Evolutionary conservation across 2,888 invertebrate species (phyloP).

Genomic region (Agonopterix heracliana): DNA sequence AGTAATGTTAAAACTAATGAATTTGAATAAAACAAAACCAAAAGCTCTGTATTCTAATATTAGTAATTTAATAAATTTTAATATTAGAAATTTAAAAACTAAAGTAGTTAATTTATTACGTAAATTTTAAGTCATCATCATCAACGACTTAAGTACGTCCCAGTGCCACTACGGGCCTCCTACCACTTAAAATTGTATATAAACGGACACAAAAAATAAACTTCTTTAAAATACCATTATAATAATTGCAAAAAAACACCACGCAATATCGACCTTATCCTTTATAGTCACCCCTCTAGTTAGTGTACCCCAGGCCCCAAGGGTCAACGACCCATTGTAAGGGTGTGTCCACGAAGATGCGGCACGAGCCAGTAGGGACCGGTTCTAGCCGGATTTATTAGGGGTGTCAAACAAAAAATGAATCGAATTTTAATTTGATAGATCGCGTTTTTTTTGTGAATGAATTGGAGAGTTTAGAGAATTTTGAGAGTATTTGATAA

Average conservation of each 20-base stretch:
- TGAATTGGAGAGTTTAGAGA: not conserved
- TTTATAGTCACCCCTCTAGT: slow-evolving; percentile 21
- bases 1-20: too few species aligned
- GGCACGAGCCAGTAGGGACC: slow-evolving; percentile 22
- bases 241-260: slow-evolving; percentile 15
- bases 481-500: not conserved
- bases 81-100: too few species aligned
- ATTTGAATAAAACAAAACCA: too few species aligned
- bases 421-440: not conserved
- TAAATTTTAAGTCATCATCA: too few species aligned
- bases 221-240: too few species aligned
- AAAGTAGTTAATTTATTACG: too few species aligned
- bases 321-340: slow-evolving; percentile 33
- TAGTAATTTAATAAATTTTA: too few species aligned
- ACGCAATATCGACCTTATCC: slow-evolving; percentile 25
- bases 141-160: too few species aligned
- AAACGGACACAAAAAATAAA: too few species aligned
- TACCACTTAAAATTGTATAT: too few species aligned
- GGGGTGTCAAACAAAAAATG: not conserved
- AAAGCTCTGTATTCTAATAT: too few species aligned
- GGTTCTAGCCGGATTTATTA: slow-evolving; percentile 3
- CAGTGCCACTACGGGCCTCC: too few species aligned
- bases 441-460: not conserved
- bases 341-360: slow-evolving; percentile 36
- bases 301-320: slow-evolving; percentile 18